Percentiles rank a stretch among this genome's conserved stretches.
Evolutionary conservation across 2,113 vertebrate genomes (phyloP).

Genomic region (Sorex fumeus): DNA sequence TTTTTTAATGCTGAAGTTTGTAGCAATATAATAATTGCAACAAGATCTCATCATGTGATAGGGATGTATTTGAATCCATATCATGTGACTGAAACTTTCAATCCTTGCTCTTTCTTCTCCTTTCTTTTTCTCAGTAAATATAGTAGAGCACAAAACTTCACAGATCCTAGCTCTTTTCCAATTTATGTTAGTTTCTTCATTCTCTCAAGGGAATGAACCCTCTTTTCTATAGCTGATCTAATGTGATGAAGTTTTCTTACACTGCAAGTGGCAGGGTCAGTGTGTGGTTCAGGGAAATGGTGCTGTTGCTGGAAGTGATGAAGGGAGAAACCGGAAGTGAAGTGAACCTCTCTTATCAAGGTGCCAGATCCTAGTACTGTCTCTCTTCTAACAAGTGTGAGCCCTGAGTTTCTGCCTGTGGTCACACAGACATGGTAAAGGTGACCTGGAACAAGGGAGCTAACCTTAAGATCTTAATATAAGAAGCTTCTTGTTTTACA

Average conservation of each 20-base stretch:
- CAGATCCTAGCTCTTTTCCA: neutral
- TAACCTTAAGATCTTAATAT: neutral
- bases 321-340: neutral
- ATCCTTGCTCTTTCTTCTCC: neutral
- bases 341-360: neutral
- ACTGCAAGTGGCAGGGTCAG: neutral
- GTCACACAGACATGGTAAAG: neutral
- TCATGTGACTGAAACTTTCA: neutral
- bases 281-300: neutral
- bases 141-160: neutral
- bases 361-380: neutral
- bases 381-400: neutral
- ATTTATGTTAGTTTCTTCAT: neutral
- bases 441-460: neutral
- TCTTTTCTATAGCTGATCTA: neutral
- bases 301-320: neutral
- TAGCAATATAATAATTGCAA: neutral
- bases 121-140: neutral
- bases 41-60: neutral
- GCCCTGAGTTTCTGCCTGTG: neutral
- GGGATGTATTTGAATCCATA: neutral
- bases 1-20: neutral
- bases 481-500: slow-evolving; percentile 27
- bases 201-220: neutral
- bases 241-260: neutral